Evolutionary conservation across 2,888 invertebrate genomes (phyloP).

Genomic region (Aphidoletes aphidimyza): DNA sequence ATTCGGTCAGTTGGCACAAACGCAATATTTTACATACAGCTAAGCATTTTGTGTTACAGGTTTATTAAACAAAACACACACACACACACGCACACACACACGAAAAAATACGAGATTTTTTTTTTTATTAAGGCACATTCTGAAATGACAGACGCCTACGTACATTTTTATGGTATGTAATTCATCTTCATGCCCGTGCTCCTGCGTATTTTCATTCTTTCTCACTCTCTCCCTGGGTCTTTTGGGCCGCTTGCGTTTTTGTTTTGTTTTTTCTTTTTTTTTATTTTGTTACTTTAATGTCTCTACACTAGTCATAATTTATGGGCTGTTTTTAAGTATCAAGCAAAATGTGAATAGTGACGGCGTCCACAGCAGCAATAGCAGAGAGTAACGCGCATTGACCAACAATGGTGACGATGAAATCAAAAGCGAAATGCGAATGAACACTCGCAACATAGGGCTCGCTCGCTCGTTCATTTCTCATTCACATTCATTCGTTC

Average conservation of each 20-base stretch:
- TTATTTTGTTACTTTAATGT: too few relatives aligned
- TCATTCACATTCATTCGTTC: neutral
- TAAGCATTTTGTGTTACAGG: neutral
- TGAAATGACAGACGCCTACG: constrained; percentile 39
- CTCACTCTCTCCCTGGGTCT: neutral
- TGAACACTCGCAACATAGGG: neutral
- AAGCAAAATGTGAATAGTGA: neutral
- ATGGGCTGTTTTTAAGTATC: constrained; percentile 14
- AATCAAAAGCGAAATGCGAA: constrained; percentile 39
- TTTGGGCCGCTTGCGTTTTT: neutral
- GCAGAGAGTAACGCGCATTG: neutral
- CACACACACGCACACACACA: too few relatives aligned
- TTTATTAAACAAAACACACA: neutral
- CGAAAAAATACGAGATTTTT: too few relatives aligned
- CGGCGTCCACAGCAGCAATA: neutral
- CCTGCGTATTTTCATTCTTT: neutral
- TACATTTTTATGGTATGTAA: constrained; percentile 16
- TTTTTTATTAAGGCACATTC: constrained; percentile 41
- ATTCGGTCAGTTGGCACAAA: neutral
- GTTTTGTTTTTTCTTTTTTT: neutral
- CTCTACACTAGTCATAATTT: too few relatives aligned
- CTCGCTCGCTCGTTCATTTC: too few relatives aligned
- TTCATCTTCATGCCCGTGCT: constrained; percentile 46
- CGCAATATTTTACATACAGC: constrained; percentile 4
- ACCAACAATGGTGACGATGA: constrained; percentile 25